Base-by-base conservation (phyloP, 2,113 vertebrate genomes). In the Osmerus mordax region DNA sequence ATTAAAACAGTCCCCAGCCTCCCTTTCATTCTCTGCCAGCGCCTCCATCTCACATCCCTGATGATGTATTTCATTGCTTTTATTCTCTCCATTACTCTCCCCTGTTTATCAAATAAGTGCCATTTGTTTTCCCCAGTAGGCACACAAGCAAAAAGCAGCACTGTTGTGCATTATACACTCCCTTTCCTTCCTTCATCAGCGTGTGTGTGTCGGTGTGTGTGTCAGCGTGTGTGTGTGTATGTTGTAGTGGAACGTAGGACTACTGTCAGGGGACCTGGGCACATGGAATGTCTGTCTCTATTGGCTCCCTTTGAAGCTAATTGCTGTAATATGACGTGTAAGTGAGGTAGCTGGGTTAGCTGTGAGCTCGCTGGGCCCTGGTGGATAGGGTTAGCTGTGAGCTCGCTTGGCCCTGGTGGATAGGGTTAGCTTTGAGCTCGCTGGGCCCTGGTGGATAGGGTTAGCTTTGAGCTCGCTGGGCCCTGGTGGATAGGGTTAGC, bases 1-100 rank as follows among this genome's bases (percentile, higher is more conserved):
- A 59, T 67, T 81, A 63, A 65, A 65, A 53, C 18, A 21, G 25
- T 52, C 47, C 21, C 14, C 19, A 29, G 28, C 8, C 21, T 71
- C 21, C n/a, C 53, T 73, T 74, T 71, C 23, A 71, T 77, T 28
- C 60, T 9, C 56, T 64, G 78, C 59, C 53, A 68, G 25, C 51
- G 36, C 19, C 63, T 68, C 72, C 68, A 21, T 70, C 56, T 69
- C 54, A 4, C 47, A 29, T 51, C 36, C 77, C 4, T 8, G n/a
- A 59, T 18, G 28, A 18, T 41, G 64, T n/a, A 19, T 52, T 68
- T 53, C 64, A 69, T 53, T 23, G 23, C 21, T 63, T 25, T 62
- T 63, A 63, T 29, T 1, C n/a, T 25, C 59, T 28, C 59, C 16
- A 28, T 63, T 29, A 28, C 41, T 52, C 58, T 63, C 52, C 8